Percentiles rank a stretch among this genome's conserved stretches.
phyloP scores from a whole-genome alignment of 2,888 invertebrate species.

The Eilema sororculum region DNA sequence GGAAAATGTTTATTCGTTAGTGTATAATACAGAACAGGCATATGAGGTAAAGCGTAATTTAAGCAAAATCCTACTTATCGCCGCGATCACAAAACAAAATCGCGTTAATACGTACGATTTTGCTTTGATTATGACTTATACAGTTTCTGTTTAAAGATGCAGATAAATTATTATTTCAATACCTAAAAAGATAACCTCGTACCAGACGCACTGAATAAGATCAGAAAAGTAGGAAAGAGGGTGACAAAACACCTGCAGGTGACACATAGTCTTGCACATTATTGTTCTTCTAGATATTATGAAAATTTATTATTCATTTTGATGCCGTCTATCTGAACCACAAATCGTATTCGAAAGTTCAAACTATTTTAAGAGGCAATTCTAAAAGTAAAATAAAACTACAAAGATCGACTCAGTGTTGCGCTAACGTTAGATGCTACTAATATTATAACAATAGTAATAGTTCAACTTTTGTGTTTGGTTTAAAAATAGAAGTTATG shows the following conservation, averaged over 20 bases:
- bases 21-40: too few species aligned
- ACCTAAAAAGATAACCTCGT: too few species aligned
- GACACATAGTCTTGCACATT: neutral
- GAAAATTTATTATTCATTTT: neutral
- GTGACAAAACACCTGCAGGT: too few species aligned
- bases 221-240: too few species aligned
- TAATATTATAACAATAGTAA: neutral
- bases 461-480: neutral
- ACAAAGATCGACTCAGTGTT: slow-evolving; percentile 3
- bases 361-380: slow-evolving; percentile 5
- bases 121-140: too few species aligned
- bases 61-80: too few species aligned
- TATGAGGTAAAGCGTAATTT: too few species aligned
- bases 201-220: too few species aligned
- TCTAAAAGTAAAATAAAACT: slow-evolving; percentile 3
- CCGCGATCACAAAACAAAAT: too few species aligned
- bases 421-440: neutral
- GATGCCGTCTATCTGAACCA: neutral
- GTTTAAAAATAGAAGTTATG: neutral
- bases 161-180: too few species aligned
- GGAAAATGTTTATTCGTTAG: neutral
- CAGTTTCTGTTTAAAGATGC: too few species aligned
- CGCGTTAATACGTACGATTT: too few species aligned
- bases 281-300: neutral
- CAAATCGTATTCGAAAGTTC: slow-evolving; percentile 2